phyloP scores from a whole-genome alignment of 2,113 vertebrate genomes.

The Zosterops japonicus region DNA sequence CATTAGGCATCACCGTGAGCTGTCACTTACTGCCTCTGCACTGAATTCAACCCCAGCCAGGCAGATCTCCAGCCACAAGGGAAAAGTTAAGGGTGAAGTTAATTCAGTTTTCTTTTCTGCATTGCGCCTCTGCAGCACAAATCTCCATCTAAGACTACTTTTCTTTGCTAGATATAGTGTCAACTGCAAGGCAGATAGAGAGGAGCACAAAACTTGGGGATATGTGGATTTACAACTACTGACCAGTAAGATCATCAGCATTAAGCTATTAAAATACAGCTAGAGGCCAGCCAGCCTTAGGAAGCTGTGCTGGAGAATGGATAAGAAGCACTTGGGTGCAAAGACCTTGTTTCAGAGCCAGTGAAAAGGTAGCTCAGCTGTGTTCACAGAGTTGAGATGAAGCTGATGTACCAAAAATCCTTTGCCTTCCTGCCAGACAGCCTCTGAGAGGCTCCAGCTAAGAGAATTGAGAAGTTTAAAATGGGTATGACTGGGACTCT shows the following conservation, averaged over 20 bases:
- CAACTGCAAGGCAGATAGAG: background rate
- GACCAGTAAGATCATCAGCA: background rate
- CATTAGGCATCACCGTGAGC: background rate
- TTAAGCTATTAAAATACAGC: background rate
- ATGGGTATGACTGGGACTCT: background rate
- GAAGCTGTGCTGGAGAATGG: background rate
- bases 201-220: background rate
- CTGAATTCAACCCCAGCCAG: background rate
- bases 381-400: background rate
- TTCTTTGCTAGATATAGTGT: background rate
- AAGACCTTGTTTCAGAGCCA: background rate
- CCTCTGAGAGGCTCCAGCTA: background rate
- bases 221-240: background rate
- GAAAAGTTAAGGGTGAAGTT: background rate
- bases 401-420: background rate
- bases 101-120: background rate
- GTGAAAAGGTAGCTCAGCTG: background rate
- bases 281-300: background rate
- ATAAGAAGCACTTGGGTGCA: background rate
- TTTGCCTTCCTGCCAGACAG: background rate
- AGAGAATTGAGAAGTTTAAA: background rate
- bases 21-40: background rate
- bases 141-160: background rate
- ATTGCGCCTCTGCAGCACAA: background rate
- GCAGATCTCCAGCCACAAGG: background rate